These are phyloP conservation scores for Cancer borealis DNA, from an alignment of 2,888 invertebrate genomes.

Conservation along the genomic window DNA sequence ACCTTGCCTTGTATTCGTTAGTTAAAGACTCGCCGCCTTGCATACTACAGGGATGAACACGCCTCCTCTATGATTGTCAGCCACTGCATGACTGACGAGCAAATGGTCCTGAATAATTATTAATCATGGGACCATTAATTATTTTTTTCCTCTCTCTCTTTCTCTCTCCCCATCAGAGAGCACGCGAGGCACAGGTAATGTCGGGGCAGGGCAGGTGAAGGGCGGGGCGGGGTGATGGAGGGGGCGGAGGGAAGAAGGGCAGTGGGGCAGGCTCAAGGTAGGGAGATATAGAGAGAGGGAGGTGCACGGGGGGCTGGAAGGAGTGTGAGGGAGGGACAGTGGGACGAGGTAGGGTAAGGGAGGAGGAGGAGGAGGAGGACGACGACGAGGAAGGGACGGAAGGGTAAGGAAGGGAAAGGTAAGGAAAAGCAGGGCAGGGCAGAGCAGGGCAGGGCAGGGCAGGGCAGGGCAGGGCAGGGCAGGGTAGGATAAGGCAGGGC, in stretches of 20 bases:
- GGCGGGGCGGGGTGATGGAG: not conserved
- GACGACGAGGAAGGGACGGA: not conserved
- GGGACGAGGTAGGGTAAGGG: not conserved
- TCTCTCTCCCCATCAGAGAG: not conserved
- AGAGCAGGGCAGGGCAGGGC: too few relatives aligned
- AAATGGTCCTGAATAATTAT: not conserved
- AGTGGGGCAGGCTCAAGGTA: not conserved
- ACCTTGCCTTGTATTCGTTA: not conserved
- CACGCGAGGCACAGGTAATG: constrained; percentile 35
- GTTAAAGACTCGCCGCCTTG: constrained; percentile 33
- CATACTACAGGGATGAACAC: not conserved
- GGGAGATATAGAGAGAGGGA: not conserved
- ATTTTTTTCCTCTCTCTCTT: not conserved
- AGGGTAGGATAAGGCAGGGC: not conserved
- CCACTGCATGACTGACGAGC: constrained; percentile 43
- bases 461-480: too few relatives aligned
- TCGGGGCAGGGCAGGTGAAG: not conserved
- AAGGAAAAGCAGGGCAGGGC: too few relatives aligned
- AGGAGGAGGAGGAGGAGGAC: not conserved
- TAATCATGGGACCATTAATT: constrained; percentile 8
- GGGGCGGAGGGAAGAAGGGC: not conserved
- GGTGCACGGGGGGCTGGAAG: not conserved
- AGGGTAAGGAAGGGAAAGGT: not conserved
- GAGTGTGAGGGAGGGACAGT: not conserved
- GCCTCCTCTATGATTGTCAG: not conserved